Conservation (phyloP, 1,140 invertebrate genomes). For the Drosophila pachea region DNA sequence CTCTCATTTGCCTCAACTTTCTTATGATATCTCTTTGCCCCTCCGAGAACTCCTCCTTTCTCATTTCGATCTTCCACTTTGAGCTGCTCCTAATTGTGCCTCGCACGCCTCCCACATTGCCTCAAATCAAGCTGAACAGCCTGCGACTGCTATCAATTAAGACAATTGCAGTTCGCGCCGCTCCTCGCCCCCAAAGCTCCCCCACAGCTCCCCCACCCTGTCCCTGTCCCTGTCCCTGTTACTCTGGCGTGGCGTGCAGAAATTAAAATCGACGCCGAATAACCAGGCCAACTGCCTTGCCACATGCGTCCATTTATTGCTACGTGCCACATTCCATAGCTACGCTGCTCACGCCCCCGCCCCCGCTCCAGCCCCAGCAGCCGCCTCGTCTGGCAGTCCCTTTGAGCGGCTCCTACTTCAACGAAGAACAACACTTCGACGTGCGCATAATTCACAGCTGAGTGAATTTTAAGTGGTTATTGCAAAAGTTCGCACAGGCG, state of each 20-base stretch:
- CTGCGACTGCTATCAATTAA: constrained; percentile 33
- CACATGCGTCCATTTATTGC: constrained; percentile 67
- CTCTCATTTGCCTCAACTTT: too few species aligned
- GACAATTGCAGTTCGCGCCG: constrained; percentile 32
- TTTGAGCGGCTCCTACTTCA: constrained; percentile 35
- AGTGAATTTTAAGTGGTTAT: constrained; percentile 78
- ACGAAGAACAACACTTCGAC: constrained; percentile 69
- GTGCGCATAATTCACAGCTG: constrained; percentile 76
- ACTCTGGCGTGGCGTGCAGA: constrained; percentile 32
- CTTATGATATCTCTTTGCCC: too few species aligned
- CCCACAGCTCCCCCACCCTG: constrained; percentile 2
- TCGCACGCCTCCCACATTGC: too few species aligned
- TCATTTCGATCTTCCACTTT: too few species aligned
- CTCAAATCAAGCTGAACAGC: too few species aligned
- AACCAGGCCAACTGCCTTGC: constrained; percentile 49
- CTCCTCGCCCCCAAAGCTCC: too few species aligned
- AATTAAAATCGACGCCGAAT: constrained; percentile 63
- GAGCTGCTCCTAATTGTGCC: neutral
- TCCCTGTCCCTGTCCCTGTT: neutral
- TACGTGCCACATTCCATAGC: constrained; percentile 37
- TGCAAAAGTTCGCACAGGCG: constrained; percentile 71
- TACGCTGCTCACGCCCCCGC: neutral
- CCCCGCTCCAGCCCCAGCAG: neutral
- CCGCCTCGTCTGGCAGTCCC: neutral
- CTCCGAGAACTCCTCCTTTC: too few species aligned